phyloP scores from a whole-genome alignment of 2,797 vertebrate genomes.

The Alcedo quadribrachys region DNA sequence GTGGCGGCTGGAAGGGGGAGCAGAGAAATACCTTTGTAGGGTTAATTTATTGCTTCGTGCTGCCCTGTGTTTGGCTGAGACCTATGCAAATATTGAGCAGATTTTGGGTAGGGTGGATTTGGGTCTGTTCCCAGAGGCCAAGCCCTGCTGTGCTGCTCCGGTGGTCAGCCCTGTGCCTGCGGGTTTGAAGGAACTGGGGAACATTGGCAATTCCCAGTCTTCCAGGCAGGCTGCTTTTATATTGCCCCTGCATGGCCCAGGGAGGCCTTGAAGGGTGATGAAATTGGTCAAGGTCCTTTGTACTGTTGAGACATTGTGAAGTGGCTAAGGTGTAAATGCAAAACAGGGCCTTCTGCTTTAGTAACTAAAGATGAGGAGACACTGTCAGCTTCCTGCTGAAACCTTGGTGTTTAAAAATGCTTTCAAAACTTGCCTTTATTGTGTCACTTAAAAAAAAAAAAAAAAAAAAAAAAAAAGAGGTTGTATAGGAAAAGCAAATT shows the following conservation, averaged over 20 bases:
- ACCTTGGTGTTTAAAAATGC: neutral
- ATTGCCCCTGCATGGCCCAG: neutral
- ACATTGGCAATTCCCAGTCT: neutral
- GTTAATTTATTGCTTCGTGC: neutral
- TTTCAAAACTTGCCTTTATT: neutral
- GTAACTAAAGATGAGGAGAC: neutral
- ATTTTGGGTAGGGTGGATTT: neutral
- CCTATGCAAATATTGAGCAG: slow-evolving; percentile 3
- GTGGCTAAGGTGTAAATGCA: neutral
- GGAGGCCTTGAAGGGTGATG: neutral
- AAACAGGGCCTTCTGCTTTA: neutral
- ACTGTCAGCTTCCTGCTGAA: neutral
- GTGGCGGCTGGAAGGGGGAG: neutral
- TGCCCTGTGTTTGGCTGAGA: slow-evolving; percentile 18
- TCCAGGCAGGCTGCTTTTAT: neutral
- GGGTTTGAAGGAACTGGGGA: neutral
- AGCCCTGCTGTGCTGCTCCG: neutral
- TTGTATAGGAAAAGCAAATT: neutral
- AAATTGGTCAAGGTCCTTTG: neutral
- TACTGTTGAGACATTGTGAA: neutral
- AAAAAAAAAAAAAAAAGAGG: neutral
- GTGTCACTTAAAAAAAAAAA: neutral
- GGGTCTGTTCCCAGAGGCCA: neutral
- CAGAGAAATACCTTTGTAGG: neutral
- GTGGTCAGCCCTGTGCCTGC: neutral